Evolutionary conservation across 2,888 invertebrate species (phyloP).

Genomic region (Yponomeuta plumbellus): DNA sequence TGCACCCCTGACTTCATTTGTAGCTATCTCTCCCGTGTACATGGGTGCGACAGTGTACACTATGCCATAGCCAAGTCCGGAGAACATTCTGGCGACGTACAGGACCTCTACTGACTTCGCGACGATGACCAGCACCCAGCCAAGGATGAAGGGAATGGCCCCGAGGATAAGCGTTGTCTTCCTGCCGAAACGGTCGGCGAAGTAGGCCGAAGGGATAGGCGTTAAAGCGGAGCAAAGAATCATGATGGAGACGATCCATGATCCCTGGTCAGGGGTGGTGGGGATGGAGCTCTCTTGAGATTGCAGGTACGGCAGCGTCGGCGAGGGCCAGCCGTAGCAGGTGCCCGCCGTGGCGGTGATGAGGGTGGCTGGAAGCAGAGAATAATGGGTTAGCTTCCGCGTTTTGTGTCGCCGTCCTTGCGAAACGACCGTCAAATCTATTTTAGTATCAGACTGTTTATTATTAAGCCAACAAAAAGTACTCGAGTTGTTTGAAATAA

Average conservation of each 20-base stretch:
- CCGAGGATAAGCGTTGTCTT: constrained; percentile 79
- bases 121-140: constrained; percentile 79
- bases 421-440: constrained; percentile 1
- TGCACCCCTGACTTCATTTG: constrained; percentile 77
- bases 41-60: constrained; percentile 79
- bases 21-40: constrained; percentile 80
- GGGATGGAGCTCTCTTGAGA: constrained; percentile 64
- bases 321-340: constrained; percentile 79
- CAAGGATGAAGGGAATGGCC: constrained; percentile 76
- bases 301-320: constrained; percentile 71
- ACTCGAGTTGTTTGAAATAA: background rate
- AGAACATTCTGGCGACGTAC: constrained; percentile 78
- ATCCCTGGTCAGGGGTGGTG: constrained; percentile 68
- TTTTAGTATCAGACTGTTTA: background rate
- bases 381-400: constrained; percentile 8
- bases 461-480: constrained; percentile 3
- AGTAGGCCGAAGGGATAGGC: constrained; percentile 77
- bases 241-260: constrained; percentile 80
- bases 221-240: constrained; percentile 80
- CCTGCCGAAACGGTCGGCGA: constrained; percentile 81
- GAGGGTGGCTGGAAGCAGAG: constrained; percentile 63
- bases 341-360: constrained; percentile 73
- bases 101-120: constrained; percentile 74
- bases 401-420: background rate
- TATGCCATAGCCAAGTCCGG: constrained; percentile 79